A percentile compares a stretch with the other conserved stretches of the same genome.
Evolutionary conservation across 2,888 invertebrate genomes (phyloP).

Genomic region (Gasteruption jaculator): DNA sequence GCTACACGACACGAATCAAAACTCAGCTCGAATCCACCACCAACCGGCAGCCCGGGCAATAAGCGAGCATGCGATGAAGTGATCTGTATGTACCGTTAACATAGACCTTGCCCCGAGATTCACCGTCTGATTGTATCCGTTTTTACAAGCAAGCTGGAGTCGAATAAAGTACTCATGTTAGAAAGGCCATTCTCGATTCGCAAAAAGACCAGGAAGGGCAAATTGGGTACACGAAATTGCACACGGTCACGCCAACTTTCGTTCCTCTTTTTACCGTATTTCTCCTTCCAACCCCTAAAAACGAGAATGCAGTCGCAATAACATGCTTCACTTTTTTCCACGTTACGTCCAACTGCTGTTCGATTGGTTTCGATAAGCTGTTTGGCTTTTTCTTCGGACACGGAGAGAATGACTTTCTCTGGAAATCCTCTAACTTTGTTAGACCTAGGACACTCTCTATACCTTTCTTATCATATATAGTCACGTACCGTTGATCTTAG

Average conservation of each 20-base stretch:
- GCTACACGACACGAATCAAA: constrained; percentile 26
- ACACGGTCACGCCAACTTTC: constrained; percentile 37
- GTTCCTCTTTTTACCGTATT: constrained; percentile 13
- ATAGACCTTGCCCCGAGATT: constrained; percentile 45
- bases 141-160: constrained; percentile 9
- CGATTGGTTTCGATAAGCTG: too few species aligned
- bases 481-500: too few species aligned
- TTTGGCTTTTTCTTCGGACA: too few species aligned
- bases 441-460: too few species aligned
- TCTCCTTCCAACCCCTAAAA: too few species aligned
- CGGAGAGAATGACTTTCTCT: too few species aligned
- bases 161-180: constrained; percentile 16
- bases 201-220: neutral
- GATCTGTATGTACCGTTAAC: constrained; percentile 47
- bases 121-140: constrained; percentile 28
- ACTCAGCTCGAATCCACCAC: too few species aligned
- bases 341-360: too few species aligned
- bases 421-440: too few species aligned
- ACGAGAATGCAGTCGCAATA: too few species aligned
- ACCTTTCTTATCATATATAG: too few species aligned
- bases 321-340: too few species aligned
- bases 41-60: constrained; percentile 31
- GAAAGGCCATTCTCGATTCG: constrained; percentile 22
- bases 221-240: constrained; percentile 32
- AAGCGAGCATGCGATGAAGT: constrained; percentile 43